phyloP scores from a whole-genome alignment of 2,888 invertebrate genomes.

The Petrolisthes cinctipes region DNA sequence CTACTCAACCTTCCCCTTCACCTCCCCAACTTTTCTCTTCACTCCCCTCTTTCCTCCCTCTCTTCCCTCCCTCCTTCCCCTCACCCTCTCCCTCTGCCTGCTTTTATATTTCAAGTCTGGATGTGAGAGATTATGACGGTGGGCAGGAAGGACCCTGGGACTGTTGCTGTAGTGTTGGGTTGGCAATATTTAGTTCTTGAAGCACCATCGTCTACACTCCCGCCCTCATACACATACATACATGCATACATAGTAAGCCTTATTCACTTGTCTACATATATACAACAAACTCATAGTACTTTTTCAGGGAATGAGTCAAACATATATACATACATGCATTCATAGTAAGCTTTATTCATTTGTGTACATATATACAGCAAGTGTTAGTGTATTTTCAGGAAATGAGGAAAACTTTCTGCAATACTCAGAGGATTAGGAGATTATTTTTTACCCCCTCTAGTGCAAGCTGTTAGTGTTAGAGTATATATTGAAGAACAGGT shows the following conservation, averaged over 20 bases:
- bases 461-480: no score
- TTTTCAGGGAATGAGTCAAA: not conserved
- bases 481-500: no score
- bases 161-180: conserved; percentile 19
- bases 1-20: conserved; percentile 53
- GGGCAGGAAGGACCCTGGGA: conserved; percentile 26
- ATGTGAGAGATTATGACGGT: conserved; percentile 57
- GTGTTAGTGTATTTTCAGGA: no score
- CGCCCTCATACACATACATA: conserved; percentile 9
- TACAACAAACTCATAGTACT: no score
- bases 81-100: conserved; percentile 53
- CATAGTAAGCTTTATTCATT: no score
- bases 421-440: no score
- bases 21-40: conserved; percentile 57
- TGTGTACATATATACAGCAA: no score
- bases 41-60: conserved; percentile 54
- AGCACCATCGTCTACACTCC: not conserved
- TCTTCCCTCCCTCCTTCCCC: conserved; percentile 43
- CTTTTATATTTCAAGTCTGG: conserved; percentile 59
- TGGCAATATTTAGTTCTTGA: conserved; percentile 3
- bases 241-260: not conserved
- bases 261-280: not conserved
- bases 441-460: no score
- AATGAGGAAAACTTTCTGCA: no score
- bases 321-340: not conserved